Conservation (phyloP, 2,797 vertebrate species). For the Dermochelys coriacea region DNA sequence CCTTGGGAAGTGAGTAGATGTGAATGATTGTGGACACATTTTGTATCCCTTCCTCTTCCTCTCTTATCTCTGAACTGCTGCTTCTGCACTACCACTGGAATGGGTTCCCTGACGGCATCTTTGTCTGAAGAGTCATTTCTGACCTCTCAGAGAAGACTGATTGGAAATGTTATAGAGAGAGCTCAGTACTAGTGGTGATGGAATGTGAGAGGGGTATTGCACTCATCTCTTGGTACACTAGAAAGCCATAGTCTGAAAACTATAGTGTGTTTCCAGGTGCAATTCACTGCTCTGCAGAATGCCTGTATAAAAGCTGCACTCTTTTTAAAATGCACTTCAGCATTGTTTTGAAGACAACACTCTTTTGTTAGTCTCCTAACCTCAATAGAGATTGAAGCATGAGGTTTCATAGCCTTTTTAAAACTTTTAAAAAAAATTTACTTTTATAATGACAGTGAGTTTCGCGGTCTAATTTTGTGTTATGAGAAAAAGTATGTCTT, state of each 20-base stretch:
- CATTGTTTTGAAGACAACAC: too few relatives aligned
- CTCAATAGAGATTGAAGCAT: too few relatives aligned
- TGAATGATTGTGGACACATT: not conserved
- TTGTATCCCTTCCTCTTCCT: not conserved
- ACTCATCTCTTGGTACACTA: not conserved
- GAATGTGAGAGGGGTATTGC: not conserved
- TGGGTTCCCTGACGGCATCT: not conserved
- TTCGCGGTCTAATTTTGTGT: not conserved
- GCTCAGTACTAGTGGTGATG: too few relatives aligned
- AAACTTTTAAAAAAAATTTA: too few relatives aligned
- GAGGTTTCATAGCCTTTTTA: too few relatives aligned
- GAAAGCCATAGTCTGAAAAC: not conserved
- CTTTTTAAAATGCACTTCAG: not conserved
- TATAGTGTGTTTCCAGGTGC: not conserved
- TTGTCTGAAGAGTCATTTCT: too few relatives aligned
- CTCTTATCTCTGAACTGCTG: not conserved
- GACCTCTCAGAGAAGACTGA: too few relatives aligned
- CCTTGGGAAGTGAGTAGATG: not conserved
- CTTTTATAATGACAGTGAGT: too few relatives aligned
- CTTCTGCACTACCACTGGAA: not conserved
- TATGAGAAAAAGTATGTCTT: not conserved
- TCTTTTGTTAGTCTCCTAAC: too few relatives aligned
- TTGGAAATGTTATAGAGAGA: too few relatives aligned
- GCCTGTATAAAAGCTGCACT: not conserved
- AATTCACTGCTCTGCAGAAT: not conserved